Conservation (phyloP, 1,140 invertebrate species). For the Nasonia vitripennis region DNA sequence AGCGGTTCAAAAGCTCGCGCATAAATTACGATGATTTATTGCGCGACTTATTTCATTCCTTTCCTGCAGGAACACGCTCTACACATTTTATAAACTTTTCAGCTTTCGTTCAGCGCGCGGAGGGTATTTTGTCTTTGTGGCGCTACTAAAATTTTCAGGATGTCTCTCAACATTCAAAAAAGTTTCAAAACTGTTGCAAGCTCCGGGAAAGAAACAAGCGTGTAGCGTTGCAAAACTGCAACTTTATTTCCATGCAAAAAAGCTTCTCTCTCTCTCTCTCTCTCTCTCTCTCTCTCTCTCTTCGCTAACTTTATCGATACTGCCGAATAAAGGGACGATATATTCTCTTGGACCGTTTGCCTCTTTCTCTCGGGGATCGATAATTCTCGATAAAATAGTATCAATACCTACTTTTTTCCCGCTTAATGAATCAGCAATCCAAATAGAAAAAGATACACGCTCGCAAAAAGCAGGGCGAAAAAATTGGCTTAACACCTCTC, state of each 20-base stretch:
- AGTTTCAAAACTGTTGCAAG: neutral
- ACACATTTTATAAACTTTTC: neutral
- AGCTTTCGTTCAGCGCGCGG: neutral
- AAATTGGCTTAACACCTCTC: neutral
- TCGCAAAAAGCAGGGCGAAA: neutral
- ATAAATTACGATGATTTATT: neutral
- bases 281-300: too few species aligned
- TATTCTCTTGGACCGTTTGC: neutral
- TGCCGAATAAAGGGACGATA: conserved; percentile 1
- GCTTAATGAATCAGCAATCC: neutral
- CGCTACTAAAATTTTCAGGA: neutral
- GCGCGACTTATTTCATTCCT: neutral
- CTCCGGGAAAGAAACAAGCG: neutral
- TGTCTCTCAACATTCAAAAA: neutral
- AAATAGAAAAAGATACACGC: neutral
- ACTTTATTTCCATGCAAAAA: neutral
- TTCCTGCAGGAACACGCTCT: neutral
- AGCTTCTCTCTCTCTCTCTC: too few species aligned
- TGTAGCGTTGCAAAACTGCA: neutral
- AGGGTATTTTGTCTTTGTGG: neutral
- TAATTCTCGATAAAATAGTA: neutral
- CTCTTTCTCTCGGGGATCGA: neutral
- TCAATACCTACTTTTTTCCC: neutral
- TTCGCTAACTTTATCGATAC: neutral
- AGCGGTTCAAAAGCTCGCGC: neutral